Evolutionary conservation across 2,113 vertebrate genomes (phyloP).

Genomic region (Lamprologus tigripictilis): DNA sequence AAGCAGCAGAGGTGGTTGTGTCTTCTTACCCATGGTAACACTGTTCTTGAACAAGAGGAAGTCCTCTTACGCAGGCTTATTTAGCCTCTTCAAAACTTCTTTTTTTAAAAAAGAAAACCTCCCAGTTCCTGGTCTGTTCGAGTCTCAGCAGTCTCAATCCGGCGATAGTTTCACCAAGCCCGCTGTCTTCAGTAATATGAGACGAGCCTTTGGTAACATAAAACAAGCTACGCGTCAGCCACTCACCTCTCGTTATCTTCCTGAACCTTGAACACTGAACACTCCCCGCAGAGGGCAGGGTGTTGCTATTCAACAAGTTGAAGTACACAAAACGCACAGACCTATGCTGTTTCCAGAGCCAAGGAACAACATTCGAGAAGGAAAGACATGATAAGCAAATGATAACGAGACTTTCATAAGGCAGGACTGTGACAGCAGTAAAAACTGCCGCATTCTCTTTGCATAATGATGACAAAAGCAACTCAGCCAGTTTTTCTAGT

Average conservation of each 20-base stretch:
- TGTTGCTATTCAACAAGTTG: conserved; percentile 56
- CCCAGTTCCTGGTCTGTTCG: conserved; percentile 28
- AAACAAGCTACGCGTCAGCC: conserved; percentile 67
- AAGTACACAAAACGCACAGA: conserved; percentile 11
- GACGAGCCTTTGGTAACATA: conserved; percentile 59
- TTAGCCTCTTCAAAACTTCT: conserved; percentile 15
- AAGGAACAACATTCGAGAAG: background rate
- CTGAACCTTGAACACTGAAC: conserved; percentile 73
- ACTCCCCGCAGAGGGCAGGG: conserved; percentile 39
- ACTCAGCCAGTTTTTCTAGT: conserved; percentile 19
- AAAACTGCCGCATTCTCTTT: conserved; percentile 5
- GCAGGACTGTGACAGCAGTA: background rate
- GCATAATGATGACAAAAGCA: conserved; percentile 8
- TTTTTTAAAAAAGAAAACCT: background rate
- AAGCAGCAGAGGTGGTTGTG: conserved; percentile 27
- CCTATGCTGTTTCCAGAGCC: background rate
- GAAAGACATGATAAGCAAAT: background rate
- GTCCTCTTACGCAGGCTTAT: background rate
- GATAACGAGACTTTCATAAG: conserved; percentile 5
- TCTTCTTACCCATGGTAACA: conserved; percentile 47
- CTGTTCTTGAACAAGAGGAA: conserved; percentile 31
- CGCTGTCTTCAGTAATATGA: conserved; percentile 63
- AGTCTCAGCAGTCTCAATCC: background rate
- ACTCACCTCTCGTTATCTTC: conserved; percentile 69
- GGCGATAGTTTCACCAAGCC: conserved; percentile 46